Conservation (phyloP, 2,888 invertebrate species). For the Ophion ventricosus region DNA sequence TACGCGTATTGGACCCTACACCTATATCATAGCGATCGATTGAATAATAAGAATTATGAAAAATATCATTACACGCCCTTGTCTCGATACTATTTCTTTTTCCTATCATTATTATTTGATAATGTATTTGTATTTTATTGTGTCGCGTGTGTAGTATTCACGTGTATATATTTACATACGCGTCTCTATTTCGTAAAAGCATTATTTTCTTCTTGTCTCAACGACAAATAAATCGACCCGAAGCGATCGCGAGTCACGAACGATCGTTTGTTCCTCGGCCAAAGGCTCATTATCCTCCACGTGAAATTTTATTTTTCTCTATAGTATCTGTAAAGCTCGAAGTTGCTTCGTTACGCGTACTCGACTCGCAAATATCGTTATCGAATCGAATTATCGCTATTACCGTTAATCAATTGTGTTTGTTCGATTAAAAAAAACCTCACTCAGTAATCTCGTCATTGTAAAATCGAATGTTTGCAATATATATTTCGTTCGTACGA, state of each 20-base stretch:
- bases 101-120: slow-evolving; percentile 21
- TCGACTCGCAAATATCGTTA: background rate
- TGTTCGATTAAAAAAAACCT: slow-evolving; percentile 3
- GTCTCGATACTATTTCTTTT: too few relatives aligned
- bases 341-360: slow-evolving; percentile 19
- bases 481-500: too few relatives aligned
- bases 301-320: slow-evolving; percentile 50
- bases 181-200: slow-evolving; percentile 48
- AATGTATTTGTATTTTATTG: slow-evolving; percentile 43
- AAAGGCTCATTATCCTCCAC: slow-evolving; percentile 64
- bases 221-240: slow-evolving; percentile 31
- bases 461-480: too few relatives aligned
- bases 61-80: slow-evolving; percentile 63
- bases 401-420: background rate
- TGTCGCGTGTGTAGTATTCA: slow-evolving; percentile 54
- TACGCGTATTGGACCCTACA: slow-evolving; percentile 70
- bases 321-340: slow-evolving; percentile 13
- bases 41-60: slow-evolving; percentile 64
- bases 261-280: slow-evolving; percentile 54
- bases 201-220: slow-evolving; percentile 3
- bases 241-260: slow-evolving; percentile 18
- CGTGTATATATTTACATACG: slow-evolving; percentile 63
- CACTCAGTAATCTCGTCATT: slow-evolving; percentile 8
- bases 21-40: slow-evolving; percentile 61
- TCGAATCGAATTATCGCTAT: slow-evolving; percentile 29